phyloP scores from a whole-genome alignment of 2,113 vertebrate species.

The Grammomys dolichurus region DNA sequence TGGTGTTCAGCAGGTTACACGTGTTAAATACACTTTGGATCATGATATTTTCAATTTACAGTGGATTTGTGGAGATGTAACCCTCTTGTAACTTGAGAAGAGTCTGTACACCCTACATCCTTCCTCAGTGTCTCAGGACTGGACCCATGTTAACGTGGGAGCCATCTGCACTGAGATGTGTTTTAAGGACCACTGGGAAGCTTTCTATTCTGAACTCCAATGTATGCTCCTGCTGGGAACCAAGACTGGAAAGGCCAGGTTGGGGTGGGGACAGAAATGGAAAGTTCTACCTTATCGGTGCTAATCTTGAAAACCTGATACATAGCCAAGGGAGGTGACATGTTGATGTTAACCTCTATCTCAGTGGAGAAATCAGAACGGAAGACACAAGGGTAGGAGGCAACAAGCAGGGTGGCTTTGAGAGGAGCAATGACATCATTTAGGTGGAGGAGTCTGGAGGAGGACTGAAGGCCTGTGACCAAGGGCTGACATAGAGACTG shows the following conservation, averaged over 20 bases:
- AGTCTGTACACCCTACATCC: neutral
- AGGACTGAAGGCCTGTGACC: neutral
- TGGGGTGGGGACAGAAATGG: conserved; percentile 50
- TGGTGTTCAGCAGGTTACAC: neutral
- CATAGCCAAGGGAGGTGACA: neutral
- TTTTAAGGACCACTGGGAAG: neutral
- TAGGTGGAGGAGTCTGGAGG: neutral
- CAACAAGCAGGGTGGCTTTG: neutral
- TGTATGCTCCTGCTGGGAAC: neutral
- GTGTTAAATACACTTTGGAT: neutral
- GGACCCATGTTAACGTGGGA: neutral
- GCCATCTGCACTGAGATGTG: too few species aligned
- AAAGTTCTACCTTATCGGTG: conserved; percentile 41
- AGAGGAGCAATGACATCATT: neutral
- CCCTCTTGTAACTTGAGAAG: neutral
- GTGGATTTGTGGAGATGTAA: neutral
- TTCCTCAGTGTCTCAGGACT: neutral
- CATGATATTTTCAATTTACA: neutral
- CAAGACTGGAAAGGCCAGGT: neutral
- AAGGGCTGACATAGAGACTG: neutral
- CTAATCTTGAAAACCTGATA: neutral
- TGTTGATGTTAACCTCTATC: neutral
- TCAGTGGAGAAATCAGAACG: neutral
- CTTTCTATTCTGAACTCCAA: neutral
- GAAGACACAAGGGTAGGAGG: neutral